Base-by-base conservation (phyloP, 2,113 vertebrate species). In the Hirundichthys speculiger region DNA sequence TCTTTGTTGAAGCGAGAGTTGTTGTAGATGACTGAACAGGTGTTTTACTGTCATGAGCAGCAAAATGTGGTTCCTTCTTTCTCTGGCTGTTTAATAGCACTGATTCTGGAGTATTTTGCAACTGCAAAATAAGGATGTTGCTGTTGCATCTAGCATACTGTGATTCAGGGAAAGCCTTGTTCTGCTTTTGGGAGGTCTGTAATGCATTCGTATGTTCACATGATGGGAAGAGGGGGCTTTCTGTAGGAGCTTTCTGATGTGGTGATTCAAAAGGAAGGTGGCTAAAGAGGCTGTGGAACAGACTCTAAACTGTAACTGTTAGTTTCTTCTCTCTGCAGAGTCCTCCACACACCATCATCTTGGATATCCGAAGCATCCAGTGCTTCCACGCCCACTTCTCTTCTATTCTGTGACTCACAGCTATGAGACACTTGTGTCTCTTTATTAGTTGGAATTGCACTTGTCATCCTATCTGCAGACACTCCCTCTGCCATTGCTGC, bases 211-310 rank as follows among this genome's bases (percentile, higher is more conserved):
- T 73, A 3, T 49, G 30, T 64, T 90, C 83, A 9, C 69, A 80
- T 43, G 83, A 82, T 43, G 88, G 88, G 39, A 92, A 94, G 56
- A 91, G 91, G 27, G 91, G 91, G 58, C 90, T 92, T 73, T 94
- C 92, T 55, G 86, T 86, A 27, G 89, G 89, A 30, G 73, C 71
- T 52, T 19, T 53, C 13, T 69, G 68, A 69, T 49, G 25, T 4
- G 53, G 38, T 27, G 47, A 68, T 13, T 70, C 45, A 59, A 57
- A 43, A 55, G 11, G 11, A 63, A 9, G 19, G 27, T 15, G 43
- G 41, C 39, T 41, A 50, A n/a, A 45, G 52, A 77, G 82, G 59
- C 57, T 68, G 14, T 59, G 65, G 52, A 81, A n/a, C 56, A 1
- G 80, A 64, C 54, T 20, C 21, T 53, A 72, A 80, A 21, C 69